Conservation (phyloP, 1,140 invertebrate species). For the Cydia amplana region DNA sequence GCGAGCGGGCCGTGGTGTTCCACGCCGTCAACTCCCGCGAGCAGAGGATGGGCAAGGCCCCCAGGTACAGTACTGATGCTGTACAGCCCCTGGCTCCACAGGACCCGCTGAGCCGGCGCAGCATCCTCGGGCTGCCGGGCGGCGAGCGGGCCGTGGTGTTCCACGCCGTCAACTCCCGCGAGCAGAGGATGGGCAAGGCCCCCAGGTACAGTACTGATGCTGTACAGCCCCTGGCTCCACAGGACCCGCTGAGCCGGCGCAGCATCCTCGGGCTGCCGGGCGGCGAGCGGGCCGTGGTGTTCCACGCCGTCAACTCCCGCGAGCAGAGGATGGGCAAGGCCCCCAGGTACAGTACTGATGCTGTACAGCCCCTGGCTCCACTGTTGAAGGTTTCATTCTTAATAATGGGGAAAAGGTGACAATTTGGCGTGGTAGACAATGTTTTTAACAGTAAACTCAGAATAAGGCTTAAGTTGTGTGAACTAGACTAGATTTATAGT, state of each 20-base stretch:
- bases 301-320: slow-evolving; percentile 73
- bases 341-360: slow-evolving; percentile 75
- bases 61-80: slow-evolving; percentile 69
- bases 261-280: slow-evolving; percentile 49
- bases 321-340: slow-evolving; percentile 81
- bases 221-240: slow-evolving; percentile 50
- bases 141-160: slow-evolving; percentile 67
- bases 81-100: slow-evolving; percentile 49
- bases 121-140: slow-evolving; percentile 47
- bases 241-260: slow-evolving; percentile 52
- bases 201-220: slow-evolving; percentile 76
- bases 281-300: slow-evolving; percentile 63
- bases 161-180: slow-evolving; percentile 73
- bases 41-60: slow-evolving; percentile 80
- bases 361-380: no score
- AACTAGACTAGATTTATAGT: no score
- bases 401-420: no score
- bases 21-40: slow-evolving; percentile 77
- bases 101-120: slow-evolving; percentile 53
- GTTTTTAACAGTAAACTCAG: no score
- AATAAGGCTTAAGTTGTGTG: no score
- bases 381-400: no score
- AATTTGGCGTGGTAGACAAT: no score
- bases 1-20: slow-evolving; percentile 67
- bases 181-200: slow-evolving; percentile 80